A percentile compares a stretch with the other conserved stretches of the same genome.
phyloP scores from a whole-genome alignment of 2,113 vertebrate species.

The Poecile atricapillus region DNA sequence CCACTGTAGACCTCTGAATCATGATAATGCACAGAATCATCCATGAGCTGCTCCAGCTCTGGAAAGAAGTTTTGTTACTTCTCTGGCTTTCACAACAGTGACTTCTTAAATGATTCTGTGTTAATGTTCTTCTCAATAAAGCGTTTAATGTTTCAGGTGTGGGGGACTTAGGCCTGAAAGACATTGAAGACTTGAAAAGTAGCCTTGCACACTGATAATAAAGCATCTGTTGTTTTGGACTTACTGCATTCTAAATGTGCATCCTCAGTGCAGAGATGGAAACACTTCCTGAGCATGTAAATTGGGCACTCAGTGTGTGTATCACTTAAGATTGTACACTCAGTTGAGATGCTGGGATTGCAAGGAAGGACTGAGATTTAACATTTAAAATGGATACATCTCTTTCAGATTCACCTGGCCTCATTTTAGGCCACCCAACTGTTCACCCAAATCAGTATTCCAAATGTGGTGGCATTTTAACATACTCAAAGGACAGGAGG shows the following conservation, averaged over 20 bases:
- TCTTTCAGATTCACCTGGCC: background rate
- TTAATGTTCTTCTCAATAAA: background rate
- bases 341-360: background rate
- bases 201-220: background rate
- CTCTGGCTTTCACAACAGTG: background rate
- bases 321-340: background rate
- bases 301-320: background rate
- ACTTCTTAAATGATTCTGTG: background rate
- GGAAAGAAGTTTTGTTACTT: background rate
- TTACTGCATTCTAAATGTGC: background rate
- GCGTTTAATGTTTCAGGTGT: background rate
- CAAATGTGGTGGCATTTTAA: background rate
- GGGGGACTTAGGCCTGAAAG: background rate
- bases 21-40: background rate
- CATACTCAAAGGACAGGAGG: background rate
- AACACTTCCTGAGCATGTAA: background rate
- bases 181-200: background rate
- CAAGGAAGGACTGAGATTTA: background rate
- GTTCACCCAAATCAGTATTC: background rate
- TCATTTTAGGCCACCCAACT: background rate
- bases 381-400: background rate
- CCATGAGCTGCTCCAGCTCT: background rate
- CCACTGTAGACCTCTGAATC: background rate
- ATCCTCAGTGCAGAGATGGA: background rate
- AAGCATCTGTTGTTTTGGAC: background rate